Base-by-base conservation (phyloP, 2,113 vertebrate genomes). In the Scomber japonicus region DNA sequence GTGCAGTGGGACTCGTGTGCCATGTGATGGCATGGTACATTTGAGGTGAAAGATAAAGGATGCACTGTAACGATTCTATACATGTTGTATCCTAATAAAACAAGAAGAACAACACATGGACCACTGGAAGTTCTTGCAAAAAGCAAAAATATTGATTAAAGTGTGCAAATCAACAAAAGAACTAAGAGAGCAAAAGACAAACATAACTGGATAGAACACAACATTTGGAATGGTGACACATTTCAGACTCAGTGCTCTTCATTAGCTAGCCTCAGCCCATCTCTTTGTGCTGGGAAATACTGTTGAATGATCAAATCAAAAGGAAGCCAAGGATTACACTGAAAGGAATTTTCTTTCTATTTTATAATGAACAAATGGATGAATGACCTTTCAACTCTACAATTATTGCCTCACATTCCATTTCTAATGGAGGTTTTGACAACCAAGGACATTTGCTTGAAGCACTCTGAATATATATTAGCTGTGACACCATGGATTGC, bases 341-440 rank as follows among this genome's bases (percentile, higher is more conserved):
- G 40, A 87, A 89, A 84, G 54, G 65, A 75, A 83, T 84, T 60
- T 77, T 31, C 3, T n/a, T 73, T 45, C 46, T n/a, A 50, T 75
- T 83, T 65, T 55, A 62, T 46, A 59, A 73, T 61, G 35, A 81
- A 88, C 13, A 73, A 83, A 84, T 50, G 67, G 51, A 86, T 46
- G 40, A 35, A 30, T 69, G 80, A 88, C 85, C 85, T 87, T 86
- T 91, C 62, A 87, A 78, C 83, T 86, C 55, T 66, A 30, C 66
- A 84, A 74, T 84, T 66, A 86, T 81, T 31, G 19, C 73, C n/a
- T 87, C 74, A 78, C 61, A 77, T 87, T 81, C 53, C 12, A 30
- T 67, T 82, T 82, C 46, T 75, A 70, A 90, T 83, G 68, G 77
- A 79, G 66, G 31, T 83, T 92, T 86, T 81, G 81, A 86, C 77